A percentile compares a stretch with the other conserved stretches of the same genome.
These are phyloP conservation scores for Ceriagrion tenellum DNA, from an alignment of 2,888 invertebrate genomes.

Conservation along the genomic window DNA sequence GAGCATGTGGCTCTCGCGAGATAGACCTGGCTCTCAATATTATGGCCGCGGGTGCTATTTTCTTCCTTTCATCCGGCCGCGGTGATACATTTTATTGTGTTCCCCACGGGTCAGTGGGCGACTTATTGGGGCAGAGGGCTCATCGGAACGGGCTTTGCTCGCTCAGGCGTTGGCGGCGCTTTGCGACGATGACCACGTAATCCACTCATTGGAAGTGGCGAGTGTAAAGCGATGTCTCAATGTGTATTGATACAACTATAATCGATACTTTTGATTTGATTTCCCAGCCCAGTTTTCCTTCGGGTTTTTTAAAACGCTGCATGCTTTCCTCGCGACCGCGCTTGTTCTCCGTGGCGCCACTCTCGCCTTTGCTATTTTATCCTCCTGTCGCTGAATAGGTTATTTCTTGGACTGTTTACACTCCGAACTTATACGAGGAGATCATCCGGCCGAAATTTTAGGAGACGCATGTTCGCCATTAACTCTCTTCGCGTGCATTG, in stretches of 20 bases:
- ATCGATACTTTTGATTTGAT: too few relatives aligned
- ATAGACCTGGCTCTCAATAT: background rate
- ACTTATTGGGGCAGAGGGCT: background rate
- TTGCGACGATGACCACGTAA: background rate
- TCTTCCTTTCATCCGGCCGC: background rate
- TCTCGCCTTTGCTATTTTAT: too few relatives aligned
- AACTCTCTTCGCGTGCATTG: too few relatives aligned
- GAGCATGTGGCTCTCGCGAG: background rate
- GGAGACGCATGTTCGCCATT: too few relatives aligned
- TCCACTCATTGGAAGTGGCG: background rate
- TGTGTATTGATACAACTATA: too few relatives aligned
- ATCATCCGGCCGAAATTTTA: too few relatives aligned
- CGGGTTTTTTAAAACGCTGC: background rate
- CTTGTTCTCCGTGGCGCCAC: background rate
- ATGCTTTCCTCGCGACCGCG: background rate
- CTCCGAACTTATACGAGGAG: too few relatives aligned
- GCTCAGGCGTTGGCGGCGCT: background rate
- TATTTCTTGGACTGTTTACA: too few relatives aligned
- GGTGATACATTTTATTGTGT: background rate
- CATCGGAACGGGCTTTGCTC: background rate
- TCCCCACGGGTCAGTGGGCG: background rate
- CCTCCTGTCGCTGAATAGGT: too few relatives aligned
- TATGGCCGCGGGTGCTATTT: background rate
- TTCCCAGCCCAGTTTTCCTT: background rate
- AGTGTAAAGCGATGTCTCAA: too few relatives aligned